A percentile compares a stretch with the other conserved stretches of the same genome.
These are phyloP conservation scores for Nettapus auritus DNA, from an alignment of 2,113 vertebrate species.

Conservation along the genomic window DNA sequence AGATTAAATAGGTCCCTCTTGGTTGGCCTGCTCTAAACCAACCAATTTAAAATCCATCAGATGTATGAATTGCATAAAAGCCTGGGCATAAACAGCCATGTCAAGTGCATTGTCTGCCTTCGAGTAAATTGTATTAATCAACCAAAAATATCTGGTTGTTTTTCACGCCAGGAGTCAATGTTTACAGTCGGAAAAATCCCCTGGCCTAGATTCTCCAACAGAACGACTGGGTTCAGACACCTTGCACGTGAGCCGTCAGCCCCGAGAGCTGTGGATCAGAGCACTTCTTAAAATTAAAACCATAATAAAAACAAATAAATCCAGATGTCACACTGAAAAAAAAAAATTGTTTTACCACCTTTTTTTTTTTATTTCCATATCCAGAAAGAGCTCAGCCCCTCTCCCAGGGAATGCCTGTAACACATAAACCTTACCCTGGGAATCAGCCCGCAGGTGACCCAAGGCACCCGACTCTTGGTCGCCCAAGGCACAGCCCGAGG, in stretches of 20 bases:
- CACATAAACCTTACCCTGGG: fast-evolving
- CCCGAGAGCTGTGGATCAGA: background rate
- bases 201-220: background rate
- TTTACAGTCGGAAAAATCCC: constrained; percentile 34
- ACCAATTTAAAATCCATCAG: constrained; percentile 7
- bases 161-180: constrained; percentile 26
- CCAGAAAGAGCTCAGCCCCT: background rate
- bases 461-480: background rate
- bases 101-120: constrained; percentile 9
- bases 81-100: background rate
- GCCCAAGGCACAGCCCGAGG: background rate
- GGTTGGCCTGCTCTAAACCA: constrained; percentile 17
- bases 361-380: too few relatives aligned
- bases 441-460: background rate
- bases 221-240: background rate
- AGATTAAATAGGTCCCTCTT: constrained; percentile 11
- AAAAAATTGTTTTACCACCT: background rate
- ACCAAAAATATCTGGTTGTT: constrained; percentile 33
- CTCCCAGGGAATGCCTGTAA: background rate
- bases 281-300: background rate
- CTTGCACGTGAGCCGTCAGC: background rate
- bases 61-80: background rate
- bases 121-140: constrained; percentile 45
- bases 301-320: background rate
- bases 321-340: background rate